Conservation (phyloP, 2,797 vertebrate species). For the Dipus sagitta region DNA sequence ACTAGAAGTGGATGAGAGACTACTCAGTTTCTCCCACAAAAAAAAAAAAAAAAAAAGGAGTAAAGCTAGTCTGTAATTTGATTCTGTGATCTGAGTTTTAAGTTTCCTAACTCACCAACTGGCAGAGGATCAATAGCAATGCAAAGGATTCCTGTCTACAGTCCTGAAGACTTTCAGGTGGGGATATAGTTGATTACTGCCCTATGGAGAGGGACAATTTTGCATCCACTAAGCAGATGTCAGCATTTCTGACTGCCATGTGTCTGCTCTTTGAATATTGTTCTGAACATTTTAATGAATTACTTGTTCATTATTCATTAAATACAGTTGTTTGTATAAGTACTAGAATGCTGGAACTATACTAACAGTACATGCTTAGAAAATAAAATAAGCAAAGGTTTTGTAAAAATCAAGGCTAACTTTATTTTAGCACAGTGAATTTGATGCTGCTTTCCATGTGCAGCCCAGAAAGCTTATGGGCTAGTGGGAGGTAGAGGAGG, state of each 20-base stretch:
- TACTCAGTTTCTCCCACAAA: background rate
- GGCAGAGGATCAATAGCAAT: background rate
- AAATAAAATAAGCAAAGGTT: constrained; percentile 16
- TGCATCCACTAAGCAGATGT: constrained; percentile 6
- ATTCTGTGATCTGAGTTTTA: background rate
- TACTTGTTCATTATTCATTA: constrained; percentile 13
- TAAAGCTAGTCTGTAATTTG: background rate
- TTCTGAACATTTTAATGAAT: constrained; percentile 3
- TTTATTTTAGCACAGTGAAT: constrained; percentile 18
- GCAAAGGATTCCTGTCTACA: background rate
- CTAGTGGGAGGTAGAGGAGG: background rate
- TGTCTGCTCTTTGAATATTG: background rate
- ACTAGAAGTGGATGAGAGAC: background rate
- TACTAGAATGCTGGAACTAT: constrained; percentile 5
- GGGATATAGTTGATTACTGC: background rate
- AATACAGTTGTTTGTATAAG: constrained; percentile 27
- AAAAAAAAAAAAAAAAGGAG: background rate
- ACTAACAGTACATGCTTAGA: background rate
- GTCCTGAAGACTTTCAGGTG: background rate
- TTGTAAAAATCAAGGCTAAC: constrained; percentile 36
- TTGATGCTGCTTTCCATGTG: constrained; percentile 4
- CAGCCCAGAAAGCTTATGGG: background rate
- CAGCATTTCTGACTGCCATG: background rate
- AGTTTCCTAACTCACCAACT: constrained; percentile 3
- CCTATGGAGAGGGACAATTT: background rate